Evolutionary conservation across 1,140 invertebrate species (phyloP).

Genomic region (Cataglyphis hispanica): DNA sequence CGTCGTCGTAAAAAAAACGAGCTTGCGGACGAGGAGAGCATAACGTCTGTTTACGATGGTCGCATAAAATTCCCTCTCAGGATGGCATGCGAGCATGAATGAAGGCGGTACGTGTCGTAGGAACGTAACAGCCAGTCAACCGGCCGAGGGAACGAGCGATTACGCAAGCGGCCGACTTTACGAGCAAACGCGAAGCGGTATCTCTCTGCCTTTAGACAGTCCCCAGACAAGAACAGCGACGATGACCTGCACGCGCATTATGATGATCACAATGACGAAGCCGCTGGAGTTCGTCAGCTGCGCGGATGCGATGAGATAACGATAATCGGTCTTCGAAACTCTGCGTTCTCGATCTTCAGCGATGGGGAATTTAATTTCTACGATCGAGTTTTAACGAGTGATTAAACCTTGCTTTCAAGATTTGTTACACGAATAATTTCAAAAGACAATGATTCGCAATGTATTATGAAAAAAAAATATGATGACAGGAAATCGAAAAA

Average conservation of each 20-base stretch:
- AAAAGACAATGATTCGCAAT: neutral
- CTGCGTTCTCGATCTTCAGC: neutral
- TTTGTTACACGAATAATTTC: neutral
- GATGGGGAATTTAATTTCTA: neutral
- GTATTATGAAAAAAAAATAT: neutral
- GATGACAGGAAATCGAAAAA: neutral
- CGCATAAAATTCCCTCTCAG: slow-evolving; percentile 59
- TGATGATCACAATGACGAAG: slow-evolving; percentile 45
- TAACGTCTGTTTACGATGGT: slow-evolving; percentile 64
- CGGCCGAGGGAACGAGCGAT: slow-evolving; percentile 66
- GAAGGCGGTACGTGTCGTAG: slow-evolving; percentile 63
- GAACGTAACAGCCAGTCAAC: slow-evolving; percentile 42
- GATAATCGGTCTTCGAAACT: neutral
- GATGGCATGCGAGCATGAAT: slow-evolving; percentile 65
- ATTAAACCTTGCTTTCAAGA: neutral
- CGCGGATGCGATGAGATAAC: neutral
- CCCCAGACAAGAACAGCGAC: slow-evolving; percentile 65
- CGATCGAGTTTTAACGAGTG: neutral
- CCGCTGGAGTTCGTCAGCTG: too few relatives aligned
- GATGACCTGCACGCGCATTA: slow-evolving; percentile 38
- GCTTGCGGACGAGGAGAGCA: slow-evolving; percentile 46
- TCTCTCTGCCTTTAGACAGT: slow-evolving; percentile 65
- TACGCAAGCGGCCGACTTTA: slow-evolving; percentile 72
- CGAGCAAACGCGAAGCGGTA: slow-evolving; percentile 65
- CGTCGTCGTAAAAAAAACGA: slow-evolving; percentile 63